phyloP scores from a whole-genome alignment of 1,140 invertebrate genomes.

The Eciton burchellii region DNA sequence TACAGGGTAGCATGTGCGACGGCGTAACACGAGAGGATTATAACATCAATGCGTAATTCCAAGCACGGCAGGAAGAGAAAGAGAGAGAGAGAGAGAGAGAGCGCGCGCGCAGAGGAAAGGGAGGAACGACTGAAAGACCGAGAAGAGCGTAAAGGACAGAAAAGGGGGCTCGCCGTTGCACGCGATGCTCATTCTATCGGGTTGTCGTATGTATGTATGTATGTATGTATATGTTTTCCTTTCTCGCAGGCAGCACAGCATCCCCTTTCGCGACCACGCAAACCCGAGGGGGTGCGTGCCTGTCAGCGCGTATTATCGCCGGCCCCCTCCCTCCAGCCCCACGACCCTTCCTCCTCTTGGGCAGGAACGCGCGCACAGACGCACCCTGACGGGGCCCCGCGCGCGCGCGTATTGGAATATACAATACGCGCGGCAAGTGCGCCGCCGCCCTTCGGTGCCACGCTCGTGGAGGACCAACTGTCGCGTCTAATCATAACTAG shows the following conservation, averaged over 20 bases:
- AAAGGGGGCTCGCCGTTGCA: constrained; percentile 39
- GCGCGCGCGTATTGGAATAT: constrained; percentile 69
- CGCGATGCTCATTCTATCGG: constrained; percentile 79
- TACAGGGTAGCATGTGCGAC: constrained; percentile 82
- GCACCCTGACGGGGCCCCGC: constrained; percentile 36
- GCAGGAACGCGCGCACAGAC: constrained; percentile 52
- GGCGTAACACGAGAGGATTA: constrained; percentile 86
- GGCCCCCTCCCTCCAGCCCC: too few relatives aligned
- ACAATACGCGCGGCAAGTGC: constrained; percentile 63
- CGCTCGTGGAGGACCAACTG: constrained; percentile 79
- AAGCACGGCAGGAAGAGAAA: constrained; percentile 45
- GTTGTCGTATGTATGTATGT: constrained; percentile 74
- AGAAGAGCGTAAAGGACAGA: not conserved
- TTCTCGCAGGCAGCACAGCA: constrained; percentile 63
- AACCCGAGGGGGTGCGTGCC: constrained; percentile 78
- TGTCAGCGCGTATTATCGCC: constrained; percentile 84
- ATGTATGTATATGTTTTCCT: constrained; percentile 76
- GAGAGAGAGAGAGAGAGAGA: not conserved
- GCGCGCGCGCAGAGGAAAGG: constrained; percentile 3
- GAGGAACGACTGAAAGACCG: not conserved
- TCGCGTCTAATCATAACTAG: constrained; percentile 84
- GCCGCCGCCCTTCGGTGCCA: constrained; percentile 35
- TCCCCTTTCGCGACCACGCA: constrained; percentile 63
- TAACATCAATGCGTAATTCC: constrained; percentile 85
- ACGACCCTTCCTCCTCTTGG: constrained; percentile 32